Base-by-base conservation (phyloP, 2,888 invertebrate genomes). In the Meteorus colon region DNA sequence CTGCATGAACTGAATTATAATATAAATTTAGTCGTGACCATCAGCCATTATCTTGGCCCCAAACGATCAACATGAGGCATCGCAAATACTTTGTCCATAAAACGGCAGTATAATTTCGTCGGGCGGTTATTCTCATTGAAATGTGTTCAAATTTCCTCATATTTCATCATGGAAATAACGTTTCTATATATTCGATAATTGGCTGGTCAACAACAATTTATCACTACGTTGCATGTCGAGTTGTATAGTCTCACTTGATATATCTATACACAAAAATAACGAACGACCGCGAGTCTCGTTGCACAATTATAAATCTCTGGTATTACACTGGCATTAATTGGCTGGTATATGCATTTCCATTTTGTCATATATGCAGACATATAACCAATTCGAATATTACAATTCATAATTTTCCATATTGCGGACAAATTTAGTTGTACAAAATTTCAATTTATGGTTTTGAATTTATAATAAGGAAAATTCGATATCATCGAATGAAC, bases 21-120 rank as follows among this genome's bases (percentile, higher is more conserved):
- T 73, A 73, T 68, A 68, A 67, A 76, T 76, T 72, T 48, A 59
- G 72, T 66, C 66, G 19, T 34, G 63, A 55, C 55, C 6, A 31
- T 41, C 65, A 65, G 51, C 67, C 60, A 73, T 45, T 65, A 66
- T 66, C 51, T 31, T 65, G 8, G 16, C 65, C 31, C 27, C 16
- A 60, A 60, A 60, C 60, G 27, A 60, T 71, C 62, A 60, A 27
- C 29, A 45, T 41, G 78, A 76, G n/a, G 31, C 8, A 65, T 37
- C 24, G 24, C 37, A 6, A 55, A 55, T 24, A 19, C n/a, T 5
- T 19, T 10, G 6, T 8, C 19, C 55, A 19, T 55, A 19, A 19
- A 19, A 55, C 55, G 19, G 55, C 19, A n/a, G n/a, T 55, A 55
- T 55, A 55, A 55, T 55, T 55, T 55, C n/a, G 55, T 55, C 55